Conservation (phyloP, 2,797 vertebrate genomes). For the Gymnopithys bicolor region DNA sequence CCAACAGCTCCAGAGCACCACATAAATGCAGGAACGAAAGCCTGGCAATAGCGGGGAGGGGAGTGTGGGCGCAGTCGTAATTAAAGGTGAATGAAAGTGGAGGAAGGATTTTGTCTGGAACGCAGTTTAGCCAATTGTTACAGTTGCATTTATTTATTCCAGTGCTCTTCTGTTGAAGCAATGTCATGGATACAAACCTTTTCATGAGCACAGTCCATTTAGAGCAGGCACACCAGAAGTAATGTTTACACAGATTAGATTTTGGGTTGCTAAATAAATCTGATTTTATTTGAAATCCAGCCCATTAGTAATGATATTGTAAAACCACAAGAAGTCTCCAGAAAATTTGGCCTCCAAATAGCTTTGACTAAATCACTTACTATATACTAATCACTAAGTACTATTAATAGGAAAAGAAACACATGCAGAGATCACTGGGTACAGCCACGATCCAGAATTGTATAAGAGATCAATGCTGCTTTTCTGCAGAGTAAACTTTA, state of each 20-base stretch:
- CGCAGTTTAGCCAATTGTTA: not conserved
- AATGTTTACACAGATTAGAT: not conserved
- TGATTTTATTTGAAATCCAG: slow-evolving; percentile 23
- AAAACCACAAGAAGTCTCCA: not conserved
- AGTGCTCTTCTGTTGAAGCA: not conserved
- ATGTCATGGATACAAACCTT: not conserved
- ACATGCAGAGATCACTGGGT: not conserved
- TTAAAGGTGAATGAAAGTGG: not conserved
- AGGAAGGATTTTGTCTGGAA: slow-evolving; percentile 7
- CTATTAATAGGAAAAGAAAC: slow-evolving; percentile 29
- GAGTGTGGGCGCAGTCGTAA: not conserved
- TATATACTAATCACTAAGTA: slow-evolving; percentile 5
- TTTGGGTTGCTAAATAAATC: slow-evolving; percentile 2
- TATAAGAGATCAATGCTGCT: not conserved
- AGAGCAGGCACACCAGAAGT: not conserved
- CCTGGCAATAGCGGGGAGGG: not conserved
- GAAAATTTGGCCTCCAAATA: slow-evolving; percentile 29
- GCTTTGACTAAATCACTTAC: slow-evolving; percentile 21
- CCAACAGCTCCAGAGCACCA: not conserved
- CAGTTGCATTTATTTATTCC: not conserved
- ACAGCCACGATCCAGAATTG: not conserved
- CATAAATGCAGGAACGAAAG: not conserved
- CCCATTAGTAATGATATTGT: not conserved
- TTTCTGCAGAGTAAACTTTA: slow-evolving; percentile 15
- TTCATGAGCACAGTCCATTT: not conserved